Percentiles rank a stretch among this genome's conserved stretches.
Conservation (phyloP, 2,113 vertebrate species). For the Microtus montanus region DNA sequence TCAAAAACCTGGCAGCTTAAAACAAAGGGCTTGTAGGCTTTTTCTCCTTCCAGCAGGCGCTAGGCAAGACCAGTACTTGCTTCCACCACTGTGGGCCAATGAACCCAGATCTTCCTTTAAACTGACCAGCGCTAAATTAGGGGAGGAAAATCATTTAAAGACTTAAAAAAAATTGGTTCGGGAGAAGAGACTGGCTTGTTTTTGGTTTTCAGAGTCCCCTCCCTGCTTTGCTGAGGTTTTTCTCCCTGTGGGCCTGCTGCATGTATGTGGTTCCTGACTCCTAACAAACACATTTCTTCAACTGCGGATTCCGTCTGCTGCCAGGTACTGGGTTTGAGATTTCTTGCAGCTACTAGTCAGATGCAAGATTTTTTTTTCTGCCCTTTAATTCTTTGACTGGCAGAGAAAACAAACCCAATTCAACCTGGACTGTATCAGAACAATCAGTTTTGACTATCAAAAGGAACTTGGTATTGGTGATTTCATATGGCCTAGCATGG, state of each 20-base stretch:
- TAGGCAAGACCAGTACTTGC: not conserved
- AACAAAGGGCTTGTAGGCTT: not conserved
- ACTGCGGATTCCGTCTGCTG: not conserved
- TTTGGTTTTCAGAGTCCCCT: not conserved
- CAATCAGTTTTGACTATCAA: slow-evolving; percentile 8
- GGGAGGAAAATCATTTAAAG: not conserved
- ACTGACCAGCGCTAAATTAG: not conserved
- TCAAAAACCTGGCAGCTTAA: not conserved
- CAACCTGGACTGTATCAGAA: not conserved
- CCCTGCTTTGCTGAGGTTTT: not conserved
- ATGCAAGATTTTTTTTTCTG: not conserved
- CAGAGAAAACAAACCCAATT: not conserved
- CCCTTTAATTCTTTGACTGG: not conserved
- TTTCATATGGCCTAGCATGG: slow-evolving; percentile 13
- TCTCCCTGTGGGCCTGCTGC: not conserved
- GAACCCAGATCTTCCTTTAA: not conserved
- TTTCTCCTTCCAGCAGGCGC: no score
- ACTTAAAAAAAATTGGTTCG: not conserved
- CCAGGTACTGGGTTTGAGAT: no score
- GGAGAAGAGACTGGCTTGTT: not conserved
- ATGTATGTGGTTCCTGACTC: not conserved
- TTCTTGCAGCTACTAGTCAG: not conserved
- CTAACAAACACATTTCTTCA: not conserved
- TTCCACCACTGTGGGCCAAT: not conserved
- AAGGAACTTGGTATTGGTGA: slow-evolving; percentile 26